These are phyloP conservation scores for Craniophora ligustri DNA, from an alignment of 2,888 invertebrate species.

Conservation along the genomic window DNA sequence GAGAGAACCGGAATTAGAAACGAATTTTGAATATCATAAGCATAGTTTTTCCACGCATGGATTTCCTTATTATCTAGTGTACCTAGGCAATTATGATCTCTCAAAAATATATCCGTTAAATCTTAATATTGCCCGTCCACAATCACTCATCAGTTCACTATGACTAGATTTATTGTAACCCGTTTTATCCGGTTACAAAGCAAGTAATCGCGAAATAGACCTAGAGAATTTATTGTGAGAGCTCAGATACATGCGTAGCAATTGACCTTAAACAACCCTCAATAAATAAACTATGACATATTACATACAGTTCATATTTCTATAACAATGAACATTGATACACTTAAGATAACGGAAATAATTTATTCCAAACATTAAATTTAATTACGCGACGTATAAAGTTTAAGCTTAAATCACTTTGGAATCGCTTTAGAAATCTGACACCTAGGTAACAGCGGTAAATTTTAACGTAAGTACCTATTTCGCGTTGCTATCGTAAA, in stretches of 20 bases:
- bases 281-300: conserved; percentile 25
- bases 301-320: neutral
- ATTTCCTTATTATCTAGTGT: no score
- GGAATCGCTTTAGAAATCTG: conserved; percentile 49
- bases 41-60: no score
- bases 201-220: neutral
- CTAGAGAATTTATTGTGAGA: neutral
- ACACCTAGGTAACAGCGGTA: conserved; percentile 27
- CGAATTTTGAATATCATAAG: no score
- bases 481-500: conserved; percentile 37
- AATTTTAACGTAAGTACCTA: conserved; percentile 33
- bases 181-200: neutral
- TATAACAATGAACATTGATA: conserved; percentile 17
- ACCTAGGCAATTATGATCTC: no score
- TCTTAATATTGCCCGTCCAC: no score
- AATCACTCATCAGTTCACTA: no score
- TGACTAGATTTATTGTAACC: no score
- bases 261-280: conserved; percentile 10
- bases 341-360: conserved; percentile 23
- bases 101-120: no score
- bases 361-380: conserved; percentile 32
- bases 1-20: no score
- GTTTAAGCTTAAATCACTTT: conserved; percentile 40
- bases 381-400: conserved; percentile 28
- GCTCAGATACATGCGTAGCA: conserved; percentile 7